Evolutionary conservation across 2,888 invertebrate species (phyloP).

Genomic region (Dendrolimus pini): DNA sequence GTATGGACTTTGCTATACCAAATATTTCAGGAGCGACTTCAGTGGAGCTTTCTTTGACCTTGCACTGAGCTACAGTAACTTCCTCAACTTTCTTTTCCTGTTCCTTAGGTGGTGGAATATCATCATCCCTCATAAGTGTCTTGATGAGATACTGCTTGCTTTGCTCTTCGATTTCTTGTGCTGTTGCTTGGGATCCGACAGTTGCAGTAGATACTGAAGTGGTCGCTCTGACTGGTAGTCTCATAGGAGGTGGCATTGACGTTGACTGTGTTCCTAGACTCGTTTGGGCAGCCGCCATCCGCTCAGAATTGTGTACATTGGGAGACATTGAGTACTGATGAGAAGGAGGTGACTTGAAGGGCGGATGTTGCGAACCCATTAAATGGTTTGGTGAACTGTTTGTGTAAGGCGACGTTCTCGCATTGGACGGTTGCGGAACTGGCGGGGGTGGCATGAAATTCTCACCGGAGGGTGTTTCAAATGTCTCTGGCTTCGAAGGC

Average conservation of each 20-base stretch:
- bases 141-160: constrained; percentile 91
- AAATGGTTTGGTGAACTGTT: constrained; percentile 1
- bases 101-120: constrained; percentile 81
- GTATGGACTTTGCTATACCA: constrained; percentile 67
- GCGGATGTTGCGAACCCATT: constrained; percentile 14
- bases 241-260: constrained; percentile 56
- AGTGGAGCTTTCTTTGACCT: constrained; percentile 43
- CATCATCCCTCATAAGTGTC: constrained; percentile 91
- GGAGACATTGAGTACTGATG: constrained; percentile 23
- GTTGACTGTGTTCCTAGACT: constrained; percentile 9
- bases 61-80: constrained; percentile 61
- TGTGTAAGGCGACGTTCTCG: constrained; percentile 2
- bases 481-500: constrained; percentile 26
- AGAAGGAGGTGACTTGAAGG: constrained; percentile 40
- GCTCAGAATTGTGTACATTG: constrained; percentile 5
- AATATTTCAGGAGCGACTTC: constrained; percentile 74
- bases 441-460: constrained; percentile 57
- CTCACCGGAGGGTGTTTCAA: constrained; percentile 19
- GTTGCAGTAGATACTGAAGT: constrained; percentile 55
- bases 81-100: constrained; percentile 76
- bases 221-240: constrained; percentile 43
- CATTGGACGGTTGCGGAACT: constrained; percentile 39
- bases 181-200: constrained; percentile 63
- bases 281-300: constrained; percentile 5
- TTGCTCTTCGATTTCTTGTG: constrained; percentile 79